These are phyloP conservation scores for Zophobas atratus DNA, from an alignment of 1,140 invertebrate genomes.

Conservation along the genomic window DNA sequence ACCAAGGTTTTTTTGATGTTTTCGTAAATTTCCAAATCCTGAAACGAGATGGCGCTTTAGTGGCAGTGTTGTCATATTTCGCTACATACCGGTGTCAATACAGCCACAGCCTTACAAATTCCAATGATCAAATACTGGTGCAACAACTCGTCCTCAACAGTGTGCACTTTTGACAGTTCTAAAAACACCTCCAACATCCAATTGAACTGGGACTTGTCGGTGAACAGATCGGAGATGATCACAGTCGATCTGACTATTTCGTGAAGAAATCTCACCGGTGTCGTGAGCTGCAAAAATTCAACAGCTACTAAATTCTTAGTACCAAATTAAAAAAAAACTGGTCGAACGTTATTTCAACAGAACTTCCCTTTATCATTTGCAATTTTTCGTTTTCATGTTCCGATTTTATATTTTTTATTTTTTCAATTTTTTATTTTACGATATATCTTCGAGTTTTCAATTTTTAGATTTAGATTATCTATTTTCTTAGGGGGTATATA, in stretches of 20 bases:
- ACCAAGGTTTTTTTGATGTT: slow-evolving; percentile 78
- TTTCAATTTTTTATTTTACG: too few relatives aligned
- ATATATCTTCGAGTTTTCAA: too few relatives aligned
- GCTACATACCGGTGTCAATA: slow-evolving; percentile 72
- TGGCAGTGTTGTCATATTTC: neutral
- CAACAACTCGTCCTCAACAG: slow-evolving; percentile 80
- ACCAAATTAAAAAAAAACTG: too few relatives aligned
- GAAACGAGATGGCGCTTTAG: slow-evolving; percentile 45
- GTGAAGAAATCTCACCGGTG: slow-evolving; percentile 75
- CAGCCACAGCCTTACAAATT: slow-evolving; percentile 79
- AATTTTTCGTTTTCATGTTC: too few relatives aligned
- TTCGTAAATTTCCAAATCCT: slow-evolving; percentile 74
- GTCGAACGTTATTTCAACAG: too few relatives aligned
- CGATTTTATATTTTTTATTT: too few relatives aligned
- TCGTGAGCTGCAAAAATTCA: slow-evolving; percentile 70
- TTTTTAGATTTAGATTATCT: too few relatives aligned
- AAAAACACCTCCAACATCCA: slow-evolving; percentile 82
- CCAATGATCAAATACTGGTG: slow-evolving; percentile 80
- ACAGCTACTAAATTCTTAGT: too few relatives aligned
- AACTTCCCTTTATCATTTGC: too few relatives aligned
- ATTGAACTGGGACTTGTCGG: slow-evolving; percentile 78
- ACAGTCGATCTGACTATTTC: slow-evolving; percentile 80
- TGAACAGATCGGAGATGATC: slow-evolving; percentile 82
- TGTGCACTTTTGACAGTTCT: slow-evolving; percentile 76
- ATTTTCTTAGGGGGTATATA: too few relatives aligned